A percentile compares a stretch with the other conserved stretches of the same genome.
Conservation (phyloP, 2,797 vertebrate species). For the Peromyscus nudipes region DNA sequence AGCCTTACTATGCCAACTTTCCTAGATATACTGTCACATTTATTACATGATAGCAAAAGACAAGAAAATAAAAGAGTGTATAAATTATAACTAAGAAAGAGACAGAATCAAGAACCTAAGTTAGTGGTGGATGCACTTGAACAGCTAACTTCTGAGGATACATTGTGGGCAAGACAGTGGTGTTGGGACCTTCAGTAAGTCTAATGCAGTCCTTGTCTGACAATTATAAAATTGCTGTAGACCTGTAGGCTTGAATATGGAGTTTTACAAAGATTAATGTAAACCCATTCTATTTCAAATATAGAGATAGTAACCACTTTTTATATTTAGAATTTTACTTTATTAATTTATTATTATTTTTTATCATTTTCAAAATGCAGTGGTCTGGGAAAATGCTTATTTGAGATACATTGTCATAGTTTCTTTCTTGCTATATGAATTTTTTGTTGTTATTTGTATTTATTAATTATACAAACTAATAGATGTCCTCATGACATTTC, state of each 20-base stretch:
- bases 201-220: not conserved
- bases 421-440: not conserved
- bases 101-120: not conserved
- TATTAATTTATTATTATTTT: not conserved
- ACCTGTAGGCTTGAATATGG: not conserved
- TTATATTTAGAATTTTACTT: not conserved
- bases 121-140: not conserved
- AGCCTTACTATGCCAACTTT: not conserved
- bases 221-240: not conserved
- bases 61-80: not conserved
- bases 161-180: not conserved
- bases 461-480: not conserved
- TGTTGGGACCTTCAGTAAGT: not conserved
- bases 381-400: not conserved
- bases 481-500: not conserved
- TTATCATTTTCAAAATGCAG: not conserved
- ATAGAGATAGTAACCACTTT: not conserved
- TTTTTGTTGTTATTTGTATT: not conserved
- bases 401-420: not conserved
- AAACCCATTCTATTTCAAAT: not conserved
- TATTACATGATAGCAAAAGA: not conserved
- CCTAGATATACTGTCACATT: not conserved
- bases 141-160: not conserved
- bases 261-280: not conserved
- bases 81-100: not conserved